Evolutionary conservation across 2,797 vertebrate genomes (phyloP), one percentile per base, ranked within the genome.

Genomic region (Ficedula albicollis): DNA sequence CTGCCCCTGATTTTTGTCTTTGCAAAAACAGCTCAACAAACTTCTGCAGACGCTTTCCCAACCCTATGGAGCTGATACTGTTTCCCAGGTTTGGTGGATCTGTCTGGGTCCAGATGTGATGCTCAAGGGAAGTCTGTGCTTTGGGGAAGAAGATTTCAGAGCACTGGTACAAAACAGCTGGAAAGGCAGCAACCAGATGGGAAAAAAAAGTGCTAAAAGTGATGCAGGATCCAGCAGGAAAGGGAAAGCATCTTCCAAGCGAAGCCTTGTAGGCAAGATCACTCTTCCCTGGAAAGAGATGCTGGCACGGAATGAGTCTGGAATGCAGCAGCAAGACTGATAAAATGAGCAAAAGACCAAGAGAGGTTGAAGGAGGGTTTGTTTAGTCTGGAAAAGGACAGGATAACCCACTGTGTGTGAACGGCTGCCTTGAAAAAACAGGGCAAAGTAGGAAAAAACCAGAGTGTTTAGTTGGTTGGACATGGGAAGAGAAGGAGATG

Each of bases 331-430:
- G 51, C 1, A 3, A 80, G 43, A 39, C 43, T 52, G 90, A 79
- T 69, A 86, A 64, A 87, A 70, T 19, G 41, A 67, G 34, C 3
- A 7, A 44, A 79, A 84, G 55, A 26, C 11, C 52, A 3, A 10
- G 30, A 63, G 36, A 58, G n/a, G 26, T 12, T 49, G 59, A 84
- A 81, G 90, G 90, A 89, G 39, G 46, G 34, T 52, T 84, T 90
- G 89, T 96, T 94, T 94, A 77, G 94, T 77, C 93, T 94, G 72
- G 56, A 56, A 48, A 48, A 86, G 38, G 36, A 46, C 7, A 44
- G 56, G 88, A 83, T 92, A 87, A 66, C 20, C 48, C 3, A 0
- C 17, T 38, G 41, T 4, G 23, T 16, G 6, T 10, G 17, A 87
- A 73, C 43, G 54, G 46, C 51, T 78, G 81, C 49, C 43, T 72